These are phyloP conservation scores for Calameuta pallipes DNA, from an alignment of 2,888 invertebrate genomes.

Conservation along the genomic window DNA sequence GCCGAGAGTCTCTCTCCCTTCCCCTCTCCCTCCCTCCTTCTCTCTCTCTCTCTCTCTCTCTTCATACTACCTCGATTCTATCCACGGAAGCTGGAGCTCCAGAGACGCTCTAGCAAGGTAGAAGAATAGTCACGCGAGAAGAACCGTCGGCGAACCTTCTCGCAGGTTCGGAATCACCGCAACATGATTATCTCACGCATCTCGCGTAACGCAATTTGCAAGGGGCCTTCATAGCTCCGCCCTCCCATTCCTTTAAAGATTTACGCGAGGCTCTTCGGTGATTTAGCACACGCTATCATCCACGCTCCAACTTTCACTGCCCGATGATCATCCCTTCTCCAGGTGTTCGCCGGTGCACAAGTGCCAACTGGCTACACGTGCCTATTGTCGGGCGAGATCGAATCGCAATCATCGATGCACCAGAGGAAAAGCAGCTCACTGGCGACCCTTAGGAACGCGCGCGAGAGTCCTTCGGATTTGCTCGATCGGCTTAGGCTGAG, in stretches of 20 bases:
- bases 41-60: slow-evolving; percentile 11
- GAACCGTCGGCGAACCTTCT: neutral
- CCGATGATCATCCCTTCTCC: neutral
- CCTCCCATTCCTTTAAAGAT: neutral
- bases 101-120: neutral
- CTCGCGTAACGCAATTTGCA: slow-evolving; percentile 30
- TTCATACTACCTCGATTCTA: slow-evolving; percentile 1
- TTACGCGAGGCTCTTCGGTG: slow-evolving; percentile 34
- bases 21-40: slow-evolving; percentile 16
- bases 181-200: slow-evolving; percentile 27
- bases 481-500: slow-evolving; percentile 62
- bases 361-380: neutral
- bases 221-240: slow-evolving; percentile 7
- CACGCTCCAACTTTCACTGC: neutral
- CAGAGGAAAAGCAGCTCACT: neutral
- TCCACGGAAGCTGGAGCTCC: neutral
- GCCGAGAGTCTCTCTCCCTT: slow-evolving; percentile 7
- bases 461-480: slow-evolving; percentile 43
- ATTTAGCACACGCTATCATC: too few relatives aligned
- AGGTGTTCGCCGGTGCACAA: neutral
- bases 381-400: neutral
- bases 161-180: neutral
- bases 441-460: neutral
- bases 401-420: neutral
- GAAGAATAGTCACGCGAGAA: neutral